phyloP scores from a whole-genome alignment of 2,888 invertebrate species.

The Melanostoma scalare region DNA sequence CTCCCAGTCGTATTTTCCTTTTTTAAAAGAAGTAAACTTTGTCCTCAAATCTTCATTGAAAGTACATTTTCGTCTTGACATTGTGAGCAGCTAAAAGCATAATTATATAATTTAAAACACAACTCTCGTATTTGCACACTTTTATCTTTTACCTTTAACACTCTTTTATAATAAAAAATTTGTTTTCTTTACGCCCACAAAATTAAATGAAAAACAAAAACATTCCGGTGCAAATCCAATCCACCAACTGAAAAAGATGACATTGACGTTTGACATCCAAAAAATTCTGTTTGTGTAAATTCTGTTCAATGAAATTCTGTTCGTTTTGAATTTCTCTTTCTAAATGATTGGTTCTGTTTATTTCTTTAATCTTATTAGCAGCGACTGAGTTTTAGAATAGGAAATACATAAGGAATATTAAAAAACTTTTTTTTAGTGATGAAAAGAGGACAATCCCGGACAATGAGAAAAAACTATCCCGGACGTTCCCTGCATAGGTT shows the following conservation, averaged over 20 bases:
- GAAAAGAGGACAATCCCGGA: no score
- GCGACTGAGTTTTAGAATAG: no score
- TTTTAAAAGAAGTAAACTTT: no score
- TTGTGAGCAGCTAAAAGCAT: conserved; percentile 3
- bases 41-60: conserved; percentile 9
- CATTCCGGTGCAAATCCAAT: conserved; percentile 1
- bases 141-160: not conserved
- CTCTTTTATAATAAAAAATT: not conserved
- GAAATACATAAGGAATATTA: no score
- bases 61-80: conserved; percentile 16
- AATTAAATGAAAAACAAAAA: not conserved
- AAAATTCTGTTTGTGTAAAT: no score
- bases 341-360: conserved; percentile 17
- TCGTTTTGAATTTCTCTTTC: conserved; percentile 1
- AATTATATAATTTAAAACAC: not conserved
- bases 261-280: conserved; percentile 5
- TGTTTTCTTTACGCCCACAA: not conserved
- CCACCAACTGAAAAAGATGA: not conserved
- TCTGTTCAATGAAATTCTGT: conserved; percentile 2
- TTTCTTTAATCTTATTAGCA: not conserved
- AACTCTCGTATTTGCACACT: not conserved
- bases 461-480: no score
- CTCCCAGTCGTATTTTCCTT: no score
- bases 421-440: no score
- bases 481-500: no score